Evolutionary conservation across 2,797 vertebrate genomes (phyloP).

Genomic region (Molossus molossus): DNA sequence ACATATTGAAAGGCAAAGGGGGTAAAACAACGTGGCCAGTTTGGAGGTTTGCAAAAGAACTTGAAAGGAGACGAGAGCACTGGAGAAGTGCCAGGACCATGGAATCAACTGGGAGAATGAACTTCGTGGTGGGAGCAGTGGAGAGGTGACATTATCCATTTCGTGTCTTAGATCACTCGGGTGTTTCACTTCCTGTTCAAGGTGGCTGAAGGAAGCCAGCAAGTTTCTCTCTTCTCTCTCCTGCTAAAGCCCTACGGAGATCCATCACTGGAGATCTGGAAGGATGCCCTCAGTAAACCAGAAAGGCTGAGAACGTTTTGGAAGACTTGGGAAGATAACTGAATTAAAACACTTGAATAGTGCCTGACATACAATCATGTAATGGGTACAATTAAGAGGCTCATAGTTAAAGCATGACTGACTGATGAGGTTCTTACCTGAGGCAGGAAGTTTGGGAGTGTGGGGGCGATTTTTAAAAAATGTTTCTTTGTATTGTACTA

Average conservation of each 20-base stretch:
- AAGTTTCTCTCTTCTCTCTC: not conserved
- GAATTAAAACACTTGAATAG: not conserved
- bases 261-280: not conserved
- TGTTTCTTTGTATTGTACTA: not conserved
- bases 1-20: not conserved
- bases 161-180: not conserved
- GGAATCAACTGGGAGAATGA: not conserved
- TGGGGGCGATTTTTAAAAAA: not conserved
- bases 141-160: not conserved
- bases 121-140: too few relatives aligned
- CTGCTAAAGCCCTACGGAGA: not conserved
- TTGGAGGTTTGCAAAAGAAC: not conserved
- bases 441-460: not conserved
- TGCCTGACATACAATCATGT: not conserved
- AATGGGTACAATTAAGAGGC: not conserved
- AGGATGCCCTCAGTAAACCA: not conserved
- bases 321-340: not conserved
- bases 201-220: not conserved
- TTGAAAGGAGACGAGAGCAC: not conserved
- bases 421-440: not conserved
- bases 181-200: not conserved
- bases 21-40: not conserved
- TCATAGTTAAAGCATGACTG: not conserved
- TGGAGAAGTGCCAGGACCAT: too few relatives aligned
- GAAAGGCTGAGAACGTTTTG: not conserved